Conservation (phyloP, 2,797 vertebrate species). For the Enteromius argenteus region DNA sequence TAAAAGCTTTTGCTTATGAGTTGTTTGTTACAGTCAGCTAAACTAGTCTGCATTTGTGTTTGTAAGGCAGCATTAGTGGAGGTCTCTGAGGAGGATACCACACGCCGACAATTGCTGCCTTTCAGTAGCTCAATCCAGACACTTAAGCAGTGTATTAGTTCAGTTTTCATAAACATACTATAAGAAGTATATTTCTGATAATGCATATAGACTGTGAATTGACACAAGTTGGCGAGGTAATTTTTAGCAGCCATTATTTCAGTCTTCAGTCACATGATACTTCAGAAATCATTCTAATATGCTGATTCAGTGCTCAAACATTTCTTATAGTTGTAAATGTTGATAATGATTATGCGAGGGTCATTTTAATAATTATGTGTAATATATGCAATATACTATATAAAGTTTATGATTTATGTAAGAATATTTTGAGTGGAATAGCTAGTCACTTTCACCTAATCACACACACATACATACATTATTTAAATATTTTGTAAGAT, state of each 20-base stretch:
- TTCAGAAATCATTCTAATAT: not conserved
- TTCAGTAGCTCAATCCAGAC: not conserved
- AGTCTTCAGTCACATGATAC: not conserved
- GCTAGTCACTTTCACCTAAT: too few relatives aligned
- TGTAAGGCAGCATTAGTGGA: conserved; percentile 24
- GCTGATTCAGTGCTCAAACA: not conserved
- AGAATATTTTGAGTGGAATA: not conserved
- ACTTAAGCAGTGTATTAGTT: not conserved
- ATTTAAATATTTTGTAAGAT: too few relatives aligned
- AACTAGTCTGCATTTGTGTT: conserved; percentile 34
- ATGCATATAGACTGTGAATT: not conserved
- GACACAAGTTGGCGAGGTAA: not conserved
- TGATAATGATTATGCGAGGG: not conserved
- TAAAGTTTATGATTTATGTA: not conserved
- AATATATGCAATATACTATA: not conserved
- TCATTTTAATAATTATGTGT: too few relatives aligned
- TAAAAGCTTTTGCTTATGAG: conserved; percentile 27
- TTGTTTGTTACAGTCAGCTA: conserved; percentile 27
- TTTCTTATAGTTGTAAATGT: not conserved
- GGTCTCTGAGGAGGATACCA: conserved; percentile 4
- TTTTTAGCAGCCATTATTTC: not conserved
- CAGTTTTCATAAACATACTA: not conserved
- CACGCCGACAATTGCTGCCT: not conserved
- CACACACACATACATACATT: too few relatives aligned
- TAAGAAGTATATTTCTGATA: not conserved